Conservation (phyloP, 2,888 invertebrate genomes). For the Anoncus sp. region DNA sequence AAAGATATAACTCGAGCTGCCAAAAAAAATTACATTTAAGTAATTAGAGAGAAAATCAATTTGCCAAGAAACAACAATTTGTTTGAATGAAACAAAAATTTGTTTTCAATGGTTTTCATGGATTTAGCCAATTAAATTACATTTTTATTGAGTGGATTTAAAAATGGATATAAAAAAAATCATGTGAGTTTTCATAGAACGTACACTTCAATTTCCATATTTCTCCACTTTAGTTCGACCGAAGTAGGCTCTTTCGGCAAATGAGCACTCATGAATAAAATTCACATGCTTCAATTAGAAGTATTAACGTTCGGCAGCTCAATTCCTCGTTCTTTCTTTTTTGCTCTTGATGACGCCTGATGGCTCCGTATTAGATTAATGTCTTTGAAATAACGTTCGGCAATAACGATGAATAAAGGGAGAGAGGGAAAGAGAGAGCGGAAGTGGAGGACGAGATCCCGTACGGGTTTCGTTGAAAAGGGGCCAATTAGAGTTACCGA, state of each 20-base stretch:
- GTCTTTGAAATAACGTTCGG: conserved; percentile 39
- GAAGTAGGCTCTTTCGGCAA: conserved; percentile 10
- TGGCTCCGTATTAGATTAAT: conserved; percentile 45
- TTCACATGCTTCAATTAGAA: conserved; percentile 52
- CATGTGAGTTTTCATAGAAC: not conserved
- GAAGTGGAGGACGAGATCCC: not conserved
- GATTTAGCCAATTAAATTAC: too few species aligned
- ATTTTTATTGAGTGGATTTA: not conserved
- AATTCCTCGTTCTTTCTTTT: not conserved
- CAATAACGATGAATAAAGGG: conserved; percentile 52
- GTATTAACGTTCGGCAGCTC: conserved; percentile 9
- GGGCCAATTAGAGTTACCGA: conserved; percentile 51
- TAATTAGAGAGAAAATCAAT: too few species aligned
- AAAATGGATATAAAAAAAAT: not conserved
- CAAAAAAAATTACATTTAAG: too few species aligned
- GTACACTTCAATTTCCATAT: not conserved
- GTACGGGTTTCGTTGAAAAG: conserved; percentile 50
- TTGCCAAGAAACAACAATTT: too few species aligned
- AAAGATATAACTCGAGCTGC: too few species aligned
- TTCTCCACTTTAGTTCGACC: not conserved
- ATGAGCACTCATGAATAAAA: conserved; percentile 47
- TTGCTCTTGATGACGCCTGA: not conserved
- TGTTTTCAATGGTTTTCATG: too few species aligned
- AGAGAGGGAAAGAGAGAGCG: conserved; percentile 12
- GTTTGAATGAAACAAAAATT: not conserved